Conservation (phyloP, 1,140 invertebrate species). For the Anoplolepis gracilipes region DNA sequence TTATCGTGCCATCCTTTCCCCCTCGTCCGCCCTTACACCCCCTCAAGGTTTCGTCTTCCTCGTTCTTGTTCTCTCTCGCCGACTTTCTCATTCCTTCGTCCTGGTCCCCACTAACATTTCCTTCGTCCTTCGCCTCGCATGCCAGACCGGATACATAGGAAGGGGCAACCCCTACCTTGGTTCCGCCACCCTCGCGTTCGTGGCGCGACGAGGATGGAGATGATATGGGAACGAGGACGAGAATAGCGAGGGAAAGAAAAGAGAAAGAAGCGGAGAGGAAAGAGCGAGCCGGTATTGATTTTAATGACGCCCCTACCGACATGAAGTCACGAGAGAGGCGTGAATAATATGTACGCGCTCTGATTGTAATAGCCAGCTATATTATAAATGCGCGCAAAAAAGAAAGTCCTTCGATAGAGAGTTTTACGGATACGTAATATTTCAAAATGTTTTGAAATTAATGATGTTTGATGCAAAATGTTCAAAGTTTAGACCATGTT, state of each 20-base stretch:
- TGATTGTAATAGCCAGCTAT: conserved; percentile 67
- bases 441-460: neutral
- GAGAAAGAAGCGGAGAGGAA: conserved; percentile 75
- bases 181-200: conserved; percentile 37
- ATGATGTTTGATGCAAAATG: neutral
- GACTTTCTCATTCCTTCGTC: conserved; percentile 56
- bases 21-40: conserved; percentile 45
- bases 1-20: conserved; percentile 75
- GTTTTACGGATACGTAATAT: conserved; percentile 4
- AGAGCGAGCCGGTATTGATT: conserved; percentile 84
- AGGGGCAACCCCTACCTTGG: conserved; percentile 65
- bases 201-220: conserved; percentile 62
- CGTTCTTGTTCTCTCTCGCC: conserved; percentile 59
- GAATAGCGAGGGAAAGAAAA: conserved; percentile 44
- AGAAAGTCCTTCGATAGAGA: neutral
- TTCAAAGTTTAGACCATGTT: neutral
- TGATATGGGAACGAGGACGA: conserved; percentile 58
- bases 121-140: conserved; percentile 54
- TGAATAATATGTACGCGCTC: conserved; percentile 81
- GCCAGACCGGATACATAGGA: conserved; percentile 50
- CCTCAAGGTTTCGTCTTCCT: conserved; percentile 50
- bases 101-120: conserved; percentile 53
- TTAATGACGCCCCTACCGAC: conserved; percentile 84
- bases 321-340: conserved; percentile 81
- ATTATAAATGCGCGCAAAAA: conserved; percentile 41